Conservation (phyloP, 2,113 vertebrate species). For the Polypterus senegalus region DNA sequence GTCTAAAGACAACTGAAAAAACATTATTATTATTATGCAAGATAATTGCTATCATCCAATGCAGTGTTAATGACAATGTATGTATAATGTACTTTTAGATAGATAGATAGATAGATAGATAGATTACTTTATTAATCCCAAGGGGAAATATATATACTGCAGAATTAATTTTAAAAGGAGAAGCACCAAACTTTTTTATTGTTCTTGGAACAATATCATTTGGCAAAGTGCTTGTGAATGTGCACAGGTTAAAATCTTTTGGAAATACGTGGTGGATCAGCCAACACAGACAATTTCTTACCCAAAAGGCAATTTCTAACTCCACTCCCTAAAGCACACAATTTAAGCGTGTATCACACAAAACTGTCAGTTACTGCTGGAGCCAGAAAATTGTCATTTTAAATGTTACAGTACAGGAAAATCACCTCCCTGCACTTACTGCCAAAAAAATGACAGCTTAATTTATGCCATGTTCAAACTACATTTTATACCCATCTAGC, state of each 20-base stretch:
- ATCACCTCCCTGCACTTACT: slow-evolving; percentile 66
- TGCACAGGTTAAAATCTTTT: slow-evolving; percentile 20
- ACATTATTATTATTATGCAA: no score
- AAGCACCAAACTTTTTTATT: neutral
- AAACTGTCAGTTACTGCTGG: slow-evolving; percentile 60
- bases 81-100: no score
- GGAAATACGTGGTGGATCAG: slow-evolving; percentile 29
- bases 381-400: slow-evolving; percentile 72
- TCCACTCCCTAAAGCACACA: slow-evolving; percentile 49
- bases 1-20: no score
- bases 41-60: no score
- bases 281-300: slow-evolving; percentile 54
- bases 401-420: slow-evolving; percentile 73
- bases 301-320: slow-evolving; percentile 46
- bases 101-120: no score
- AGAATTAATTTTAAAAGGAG: no score
- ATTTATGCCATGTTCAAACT: slow-evolving; percentile 72
- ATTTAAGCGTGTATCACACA: slow-evolving; percentile 52
- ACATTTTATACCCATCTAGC: slow-evolving; percentile 68
- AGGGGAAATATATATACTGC: no score
- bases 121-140: no score
- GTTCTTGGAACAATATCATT: neutral
- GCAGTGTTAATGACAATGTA: no score
- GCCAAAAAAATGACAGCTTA: slow-evolving; percentile 78
- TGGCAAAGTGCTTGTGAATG: slow-evolving; percentile 14